Percentiles rank a stretch among this genome's conserved stretches.
Conservation (phyloP, 2,797 vertebrate genomes). For the Protosalanx chinensis region DNA sequence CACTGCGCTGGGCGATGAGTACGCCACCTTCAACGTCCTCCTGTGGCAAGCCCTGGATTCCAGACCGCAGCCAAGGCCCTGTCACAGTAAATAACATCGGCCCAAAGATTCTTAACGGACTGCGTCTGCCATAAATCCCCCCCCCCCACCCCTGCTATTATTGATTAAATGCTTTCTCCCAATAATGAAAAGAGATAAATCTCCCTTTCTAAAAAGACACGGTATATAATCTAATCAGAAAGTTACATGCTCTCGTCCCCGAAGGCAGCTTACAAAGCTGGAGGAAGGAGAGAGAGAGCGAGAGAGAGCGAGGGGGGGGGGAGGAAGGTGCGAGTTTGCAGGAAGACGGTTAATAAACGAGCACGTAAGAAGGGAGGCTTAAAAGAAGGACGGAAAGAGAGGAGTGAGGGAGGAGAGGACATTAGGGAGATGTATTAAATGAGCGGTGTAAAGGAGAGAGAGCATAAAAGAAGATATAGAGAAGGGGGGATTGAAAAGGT, state of each 20-base stretch:
- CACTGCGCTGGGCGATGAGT: conserved; percentile 47
- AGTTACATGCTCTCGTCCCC: conserved; percentile 56
- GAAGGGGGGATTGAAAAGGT: no score
- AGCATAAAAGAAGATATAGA: no score
- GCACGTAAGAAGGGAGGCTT: no score
- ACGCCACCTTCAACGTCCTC: conserved; percentile 39
- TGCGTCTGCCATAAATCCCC: conserved; percentile 56
- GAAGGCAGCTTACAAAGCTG: conserved; percentile 52
- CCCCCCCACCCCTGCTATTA: conserved; percentile 53
- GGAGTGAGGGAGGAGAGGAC: background rate
- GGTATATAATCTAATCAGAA: conserved; percentile 70
- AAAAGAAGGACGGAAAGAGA: background rate
- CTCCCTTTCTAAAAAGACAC: conserved; percentile 62
- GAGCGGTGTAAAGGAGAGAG: no score
- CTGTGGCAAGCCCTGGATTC: conserved; percentile 24
- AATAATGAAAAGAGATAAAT: conserved; percentile 71
- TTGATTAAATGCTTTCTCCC: conserved; percentile 72
- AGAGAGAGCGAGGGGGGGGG: conserved; percentile 14
- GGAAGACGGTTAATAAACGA: no score
- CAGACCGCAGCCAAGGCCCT: conserved; percentile 46
- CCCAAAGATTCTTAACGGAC: conserved; percentile 57
- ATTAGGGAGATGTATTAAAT: no score
- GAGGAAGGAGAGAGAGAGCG: conserved; percentile 41
- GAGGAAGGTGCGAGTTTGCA: background rate
- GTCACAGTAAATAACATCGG: conserved; percentile 56